phyloP scores from a whole-genome alignment of 1,140 invertebrate species.

The Cylas formicarius region DNA sequence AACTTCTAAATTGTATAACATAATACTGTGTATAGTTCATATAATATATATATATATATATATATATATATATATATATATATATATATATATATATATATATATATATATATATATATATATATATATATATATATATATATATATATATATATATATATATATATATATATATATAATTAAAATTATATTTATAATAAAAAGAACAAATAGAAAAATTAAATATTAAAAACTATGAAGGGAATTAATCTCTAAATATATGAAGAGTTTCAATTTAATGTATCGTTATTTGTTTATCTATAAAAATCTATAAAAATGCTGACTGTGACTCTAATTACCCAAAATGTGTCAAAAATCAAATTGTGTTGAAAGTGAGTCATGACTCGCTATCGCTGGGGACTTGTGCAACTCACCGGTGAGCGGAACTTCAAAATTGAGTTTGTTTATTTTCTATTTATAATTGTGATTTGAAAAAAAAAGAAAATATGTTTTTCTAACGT shows the following conservation, averaged over 20 bases:
- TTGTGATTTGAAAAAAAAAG: too few species aligned
- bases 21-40: neutral
- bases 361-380: too few species aligned
- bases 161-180: neutral
- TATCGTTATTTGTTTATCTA: neutral
- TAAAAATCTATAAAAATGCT: conserved; percentile 1
- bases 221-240: neutral
- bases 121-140: conserved; percentile 6
- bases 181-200: neutral
- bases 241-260: neutral
- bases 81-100: conserved; percentile 4
- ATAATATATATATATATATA: neutral
- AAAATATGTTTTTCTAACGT: too few species aligned
- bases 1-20: neutral
- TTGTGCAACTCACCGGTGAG: too few species aligned
- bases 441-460: too few species aligned
- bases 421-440: too few species aligned
- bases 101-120: conserved; percentile 7
- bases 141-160: conserved; percentile 7
- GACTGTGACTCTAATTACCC: neutral
- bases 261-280: neutral
- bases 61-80: conserved; percentile 6
- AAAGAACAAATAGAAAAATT: neutral
- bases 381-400: too few species aligned
- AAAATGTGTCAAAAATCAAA: conserved; percentile 3